Conservation (phyloP, 2,113 vertebrate genomes). For the Phalacrocorax aristotelis region DNA sequence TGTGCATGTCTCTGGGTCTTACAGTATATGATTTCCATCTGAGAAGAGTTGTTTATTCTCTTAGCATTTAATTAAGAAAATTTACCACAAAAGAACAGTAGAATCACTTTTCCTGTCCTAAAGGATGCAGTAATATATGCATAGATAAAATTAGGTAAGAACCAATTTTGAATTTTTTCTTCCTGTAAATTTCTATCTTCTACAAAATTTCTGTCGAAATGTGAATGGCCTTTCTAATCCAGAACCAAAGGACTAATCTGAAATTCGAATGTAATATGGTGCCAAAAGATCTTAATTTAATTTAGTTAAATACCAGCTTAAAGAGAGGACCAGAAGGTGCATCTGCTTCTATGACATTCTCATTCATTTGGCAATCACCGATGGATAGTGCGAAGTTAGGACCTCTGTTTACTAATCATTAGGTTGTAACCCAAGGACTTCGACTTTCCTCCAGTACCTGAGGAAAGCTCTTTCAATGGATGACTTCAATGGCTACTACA, state of each 20-base stretch:
- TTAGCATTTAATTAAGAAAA: neutral
- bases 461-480: neutral
- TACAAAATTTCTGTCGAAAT: neutral
- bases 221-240: neutral
- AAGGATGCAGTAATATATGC: neutral
- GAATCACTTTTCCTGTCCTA: neutral
- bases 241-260: neutral
- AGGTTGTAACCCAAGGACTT: neutral
- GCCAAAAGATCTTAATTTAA: neutral
- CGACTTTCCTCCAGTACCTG: neutral
- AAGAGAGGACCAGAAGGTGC: neutral
- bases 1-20: neutral
- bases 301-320: neutral
- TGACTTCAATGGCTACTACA: neutral
- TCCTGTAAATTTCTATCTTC: neutral
- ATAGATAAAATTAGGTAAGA: neutral
- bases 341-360: neutral
- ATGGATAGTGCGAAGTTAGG: neutral
- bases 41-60: neutral
- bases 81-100: neutral
- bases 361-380: neutral
- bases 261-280: neutral
- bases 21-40: neutral
- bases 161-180: neutral
- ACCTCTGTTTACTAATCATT: neutral